A percentile compares a stretch with the other conserved stretches of the same genome.
Evolutionary conservation across 2,888 invertebrate species (phyloP).

Genomic region (Dolomedes plantarius): DNA sequence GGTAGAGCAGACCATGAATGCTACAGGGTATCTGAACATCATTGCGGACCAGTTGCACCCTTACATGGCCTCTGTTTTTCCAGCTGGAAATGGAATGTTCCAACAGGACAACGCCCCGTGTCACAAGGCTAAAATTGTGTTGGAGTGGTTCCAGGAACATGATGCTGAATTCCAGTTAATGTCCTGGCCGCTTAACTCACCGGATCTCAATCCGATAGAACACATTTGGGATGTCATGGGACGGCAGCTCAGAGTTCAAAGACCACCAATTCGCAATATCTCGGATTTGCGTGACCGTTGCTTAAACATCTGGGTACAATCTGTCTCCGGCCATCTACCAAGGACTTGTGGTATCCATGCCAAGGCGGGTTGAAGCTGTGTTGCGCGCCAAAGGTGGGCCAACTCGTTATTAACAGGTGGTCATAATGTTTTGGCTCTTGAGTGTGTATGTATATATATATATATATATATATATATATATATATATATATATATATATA

Average conservation of each 20-base stretch:
- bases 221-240: neutral
- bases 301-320: too few species aligned
- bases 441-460: conserved; percentile 4
- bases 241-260: neutral
- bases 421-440: conserved; percentile 6
- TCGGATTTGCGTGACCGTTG: neutral
- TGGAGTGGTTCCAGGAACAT: conserved; percentile 8
- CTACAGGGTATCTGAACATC: neutral
- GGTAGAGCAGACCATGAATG: conserved; percentile 1
- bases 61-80: neutral
- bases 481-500: too few species aligned
- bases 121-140: neutral
- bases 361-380: neutral
- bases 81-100: neutral
- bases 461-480: too few species aligned
- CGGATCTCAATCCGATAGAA: conserved; percentile 3
- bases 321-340: too few species aligned
- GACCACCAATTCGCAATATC: conserved; percentile 3
- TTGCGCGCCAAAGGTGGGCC: too few species aligned
- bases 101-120: neutral
- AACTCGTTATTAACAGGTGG: neutral
- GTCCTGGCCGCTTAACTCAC: neutral
- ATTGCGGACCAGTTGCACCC: neutral
- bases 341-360: conserved; percentile 1
- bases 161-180: neutral